These are phyloP conservation scores for Callipepla californica DNA, from an alignment of 2,113 vertebrate genomes.

Conservation along the genomic window DNA sequence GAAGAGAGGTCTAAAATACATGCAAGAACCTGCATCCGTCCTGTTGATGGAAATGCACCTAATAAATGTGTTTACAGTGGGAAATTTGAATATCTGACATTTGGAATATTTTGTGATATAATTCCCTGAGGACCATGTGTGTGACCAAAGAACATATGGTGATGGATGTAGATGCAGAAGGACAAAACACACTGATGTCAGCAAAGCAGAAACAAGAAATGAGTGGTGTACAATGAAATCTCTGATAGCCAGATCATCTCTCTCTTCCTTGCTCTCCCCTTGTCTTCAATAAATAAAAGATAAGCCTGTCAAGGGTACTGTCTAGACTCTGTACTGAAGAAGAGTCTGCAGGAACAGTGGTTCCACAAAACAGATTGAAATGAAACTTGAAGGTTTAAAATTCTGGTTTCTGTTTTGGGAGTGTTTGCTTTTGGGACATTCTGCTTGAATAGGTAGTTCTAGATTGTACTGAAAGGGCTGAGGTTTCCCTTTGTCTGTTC, in stretches of 20 bases:
- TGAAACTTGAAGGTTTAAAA: background rate
- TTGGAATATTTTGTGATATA: background rate
- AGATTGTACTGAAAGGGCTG: background rate
- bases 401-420: background rate
- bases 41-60: background rate
- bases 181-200: conserved; percentile 34
- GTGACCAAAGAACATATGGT: conserved; percentile 15
- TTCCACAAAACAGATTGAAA: background rate
- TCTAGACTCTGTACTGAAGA: conserved; percentile 32
- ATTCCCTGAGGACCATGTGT: background rate
- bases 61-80: background rate
- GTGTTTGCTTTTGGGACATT: conserved; percentile 24
- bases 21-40: background rate
- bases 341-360: conserved; percentile 14
- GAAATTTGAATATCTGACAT: background rate
- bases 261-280: background rate
- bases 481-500: conserved; percentile 22
- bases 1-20: background rate
- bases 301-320: background rate
- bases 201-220: background rate
- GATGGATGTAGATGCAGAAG: conserved; percentile 22
- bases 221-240: conserved; percentile 24
- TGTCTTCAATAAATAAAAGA: conserved; percentile 31
- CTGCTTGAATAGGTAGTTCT: conserved; percentile 10
- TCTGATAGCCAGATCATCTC: background rate